Conservation (phyloP, 2,113 vertebrate species). For the Callaeas wilsoni region DNA sequence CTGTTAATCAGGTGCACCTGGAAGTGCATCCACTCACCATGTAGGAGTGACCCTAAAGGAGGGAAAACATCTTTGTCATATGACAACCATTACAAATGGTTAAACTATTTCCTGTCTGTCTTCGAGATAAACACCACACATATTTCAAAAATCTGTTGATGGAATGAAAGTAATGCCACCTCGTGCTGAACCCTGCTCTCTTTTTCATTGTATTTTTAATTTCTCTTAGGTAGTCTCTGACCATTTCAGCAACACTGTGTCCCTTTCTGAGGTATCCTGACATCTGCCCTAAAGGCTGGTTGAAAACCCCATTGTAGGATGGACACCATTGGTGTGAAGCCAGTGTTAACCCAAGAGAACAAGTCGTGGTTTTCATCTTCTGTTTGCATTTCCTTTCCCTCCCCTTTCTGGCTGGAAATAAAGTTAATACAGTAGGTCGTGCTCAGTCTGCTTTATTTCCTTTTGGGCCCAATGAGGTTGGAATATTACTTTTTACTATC, state of each 20-base stretch:
- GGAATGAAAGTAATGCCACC: not conserved
- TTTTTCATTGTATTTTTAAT: not conserved
- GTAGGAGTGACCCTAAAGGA: not conserved
- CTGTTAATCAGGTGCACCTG: not conserved
- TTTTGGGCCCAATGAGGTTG: not conserved
- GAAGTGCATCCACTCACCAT: not conserved
- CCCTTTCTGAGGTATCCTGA: not conserved
- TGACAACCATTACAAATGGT: not conserved
- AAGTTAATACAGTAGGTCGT: not conserved
- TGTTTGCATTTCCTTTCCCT: not conserved
- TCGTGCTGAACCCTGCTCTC: not conserved
- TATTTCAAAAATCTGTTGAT: not conserved
- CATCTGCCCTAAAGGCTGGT: not conserved
- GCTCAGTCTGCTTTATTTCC: not conserved
- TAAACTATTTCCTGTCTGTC: not conserved
- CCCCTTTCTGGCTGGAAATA: not conserved
- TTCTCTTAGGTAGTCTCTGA: not conserved
- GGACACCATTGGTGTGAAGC: not conserved
- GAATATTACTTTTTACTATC: not conserved
- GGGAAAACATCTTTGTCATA: not conserved
- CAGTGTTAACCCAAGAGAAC: not conserved
- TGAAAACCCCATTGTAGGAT: not conserved
- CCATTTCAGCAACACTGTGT: not conserved
- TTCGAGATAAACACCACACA: not conserved
- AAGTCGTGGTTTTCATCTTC: conserved; percentile 16